Evolutionary conservation across 2,113 vertebrate species (phyloP).

Genomic region (Tympanuchus pallidicinctus): DNA sequence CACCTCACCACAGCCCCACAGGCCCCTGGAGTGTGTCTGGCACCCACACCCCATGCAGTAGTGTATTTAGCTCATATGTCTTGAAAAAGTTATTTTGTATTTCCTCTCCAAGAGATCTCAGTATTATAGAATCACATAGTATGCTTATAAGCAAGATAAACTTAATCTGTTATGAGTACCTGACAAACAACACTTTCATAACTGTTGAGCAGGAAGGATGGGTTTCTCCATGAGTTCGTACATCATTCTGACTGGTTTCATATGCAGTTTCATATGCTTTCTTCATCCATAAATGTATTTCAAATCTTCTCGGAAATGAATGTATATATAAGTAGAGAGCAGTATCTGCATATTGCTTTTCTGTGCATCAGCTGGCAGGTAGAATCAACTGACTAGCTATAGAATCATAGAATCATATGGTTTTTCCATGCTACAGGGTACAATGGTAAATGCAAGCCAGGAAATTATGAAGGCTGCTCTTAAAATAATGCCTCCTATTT

Average conservation of each 20-base stretch:
- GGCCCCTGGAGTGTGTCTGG: too few relatives aligned
- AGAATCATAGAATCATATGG: not conserved
- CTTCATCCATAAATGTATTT: not conserved
- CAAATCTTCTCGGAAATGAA: not conserved
- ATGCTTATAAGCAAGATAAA: not conserved
- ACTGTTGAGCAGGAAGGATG: too few relatives aligned
- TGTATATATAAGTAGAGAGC: not conserved
- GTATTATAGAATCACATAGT: not conserved
- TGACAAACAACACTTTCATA: not conserved
- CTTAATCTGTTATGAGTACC: not conserved
- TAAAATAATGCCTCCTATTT: too few relatives aligned
- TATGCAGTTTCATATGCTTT: not conserved
- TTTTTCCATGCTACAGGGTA: not conserved
- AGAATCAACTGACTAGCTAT: not conserved
- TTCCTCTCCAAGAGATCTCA: not conserved
- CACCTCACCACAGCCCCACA: too few relatives aligned
- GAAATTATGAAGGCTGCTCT: not conserved
- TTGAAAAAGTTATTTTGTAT: not conserved
- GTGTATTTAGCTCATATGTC: not conserved
- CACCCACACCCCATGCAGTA: fast-evolving
- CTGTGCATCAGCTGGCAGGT: not conserved
- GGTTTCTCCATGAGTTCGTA: not conserved
- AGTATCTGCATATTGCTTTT: not conserved
- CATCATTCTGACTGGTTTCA: not conserved
- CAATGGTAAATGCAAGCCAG: not conserved